Evolutionary conservation across 2,888 invertebrate species (phyloP).

Genomic region (Nesidiocoris tenuis): DNA sequence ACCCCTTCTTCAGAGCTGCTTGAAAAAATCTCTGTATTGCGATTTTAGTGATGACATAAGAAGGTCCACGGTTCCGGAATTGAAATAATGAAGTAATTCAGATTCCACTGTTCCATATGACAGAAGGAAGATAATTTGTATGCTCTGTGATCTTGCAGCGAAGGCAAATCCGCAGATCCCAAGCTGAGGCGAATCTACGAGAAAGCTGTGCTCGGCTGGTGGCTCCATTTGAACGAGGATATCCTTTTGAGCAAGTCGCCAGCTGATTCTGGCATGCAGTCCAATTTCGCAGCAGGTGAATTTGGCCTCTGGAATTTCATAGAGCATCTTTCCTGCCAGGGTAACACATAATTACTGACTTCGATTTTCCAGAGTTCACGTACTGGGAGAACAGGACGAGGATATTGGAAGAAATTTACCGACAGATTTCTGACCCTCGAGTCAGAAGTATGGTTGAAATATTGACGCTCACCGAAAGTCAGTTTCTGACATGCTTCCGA

Average conservation of each 20-base stretch:
- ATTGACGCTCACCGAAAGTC: conserved; percentile 74
- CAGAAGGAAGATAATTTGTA: too few species aligned
- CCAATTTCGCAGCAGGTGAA: too few species aligned
- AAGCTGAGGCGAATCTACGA: conserved; percentile 33
- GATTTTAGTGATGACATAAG: too few species aligned
- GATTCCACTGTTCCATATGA: too few species aligned
- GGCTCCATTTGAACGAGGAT: conserved; percentile 34
- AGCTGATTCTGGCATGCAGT: conserved; percentile 6
- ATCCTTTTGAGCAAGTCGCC: conserved; percentile 27
- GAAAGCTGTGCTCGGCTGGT: conserved; percentile 27
- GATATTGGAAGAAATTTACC: conserved; percentile 82
- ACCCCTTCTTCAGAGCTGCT: too few species aligned
- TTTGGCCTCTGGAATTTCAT: neutral
- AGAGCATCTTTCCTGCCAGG: neutral
- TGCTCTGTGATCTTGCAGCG: too few species aligned
- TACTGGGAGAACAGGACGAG: conserved; percentile 79
- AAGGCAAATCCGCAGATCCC: conserved; percentile 25
- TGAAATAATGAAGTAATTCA: too few species aligned
- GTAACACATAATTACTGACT: too few species aligned
- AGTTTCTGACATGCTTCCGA: conserved; percentile 52
- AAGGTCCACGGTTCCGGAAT: too few species aligned
- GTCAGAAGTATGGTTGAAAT: conserved; percentile 81
- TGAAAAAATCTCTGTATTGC: too few species aligned
- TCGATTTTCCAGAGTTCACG: conserved; percentile 65
- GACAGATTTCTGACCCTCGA: conserved; percentile 76